Percentiles rank a stretch among this genome's conserved stretches.
Evolutionary conservation across 2,113 vertebrate genomes (phyloP).

Genomic region (Salvelinus fontinalis): DNA sequence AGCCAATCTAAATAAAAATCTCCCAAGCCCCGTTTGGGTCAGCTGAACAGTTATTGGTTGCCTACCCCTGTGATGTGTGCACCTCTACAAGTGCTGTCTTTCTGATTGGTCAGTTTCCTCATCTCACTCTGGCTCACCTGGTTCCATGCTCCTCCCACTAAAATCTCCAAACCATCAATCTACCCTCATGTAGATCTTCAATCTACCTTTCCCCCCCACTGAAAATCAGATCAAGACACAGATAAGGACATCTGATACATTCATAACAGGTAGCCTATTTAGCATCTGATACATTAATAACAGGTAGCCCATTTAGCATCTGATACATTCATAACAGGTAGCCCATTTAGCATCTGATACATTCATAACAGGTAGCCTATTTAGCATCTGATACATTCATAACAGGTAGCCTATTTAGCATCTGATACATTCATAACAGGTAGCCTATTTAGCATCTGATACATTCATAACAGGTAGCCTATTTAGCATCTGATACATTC

Average conservation of each 20-base stretch:
- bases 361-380: too few relatives aligned
- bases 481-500: too few relatives aligned
- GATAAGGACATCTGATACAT: background rate
- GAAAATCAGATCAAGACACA: background rate
- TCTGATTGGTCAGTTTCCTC: slow-evolving; percentile 31
- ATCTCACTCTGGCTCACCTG: slow-evolving; percentile 54
- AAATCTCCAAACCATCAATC: slow-evolving; percentile 56
- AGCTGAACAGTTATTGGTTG: slow-evolving; percentile 17
- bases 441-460: too few relatives aligned
- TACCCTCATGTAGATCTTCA: slow-evolving; percentile 61
- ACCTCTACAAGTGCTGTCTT: slow-evolving; percentile 44
- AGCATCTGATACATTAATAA: too few relatives aligned
- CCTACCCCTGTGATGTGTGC: slow-evolving; percentile 42
- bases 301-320: too few relatives aligned
- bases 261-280: background rate
- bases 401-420: too few relatives aligned
- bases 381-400: too few relatives aligned
- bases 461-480: too few relatives aligned
- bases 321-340: too few relatives aligned
- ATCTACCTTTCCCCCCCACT: slow-evolving; percentile 29
- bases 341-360: too few relatives aligned
- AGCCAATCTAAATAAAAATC: background rate
- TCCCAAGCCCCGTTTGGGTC: background rate
- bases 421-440: too few relatives aligned
- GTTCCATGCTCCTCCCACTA: slow-evolving; percentile 67